phyloP scores from a whole-genome alignment of 1,140 invertebrate species.

The Triops cancriformis region DNA sequence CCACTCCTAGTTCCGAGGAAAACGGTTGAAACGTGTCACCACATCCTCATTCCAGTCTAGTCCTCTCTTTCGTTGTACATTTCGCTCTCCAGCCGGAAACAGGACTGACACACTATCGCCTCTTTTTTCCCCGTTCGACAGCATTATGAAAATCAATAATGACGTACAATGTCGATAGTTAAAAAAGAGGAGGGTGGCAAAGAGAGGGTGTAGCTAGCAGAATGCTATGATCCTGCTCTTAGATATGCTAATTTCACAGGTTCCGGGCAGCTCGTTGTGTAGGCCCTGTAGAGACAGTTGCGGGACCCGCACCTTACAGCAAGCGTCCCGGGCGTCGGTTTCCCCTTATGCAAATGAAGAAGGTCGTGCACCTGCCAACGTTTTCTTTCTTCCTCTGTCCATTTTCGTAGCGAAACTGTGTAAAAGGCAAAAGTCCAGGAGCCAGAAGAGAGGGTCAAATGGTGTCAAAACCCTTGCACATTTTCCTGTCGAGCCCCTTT shows the following conservation, averaged over 20 bases:
- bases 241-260: not conserved
- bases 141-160: no score
- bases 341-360: constrained; percentile 10
- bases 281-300: not conserved
- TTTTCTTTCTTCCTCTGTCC: not conserved
- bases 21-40: not conserved
- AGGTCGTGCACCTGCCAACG: not conserved
- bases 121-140: no score
- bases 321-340: constrained; percentile 2
- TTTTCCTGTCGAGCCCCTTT: not conserved
- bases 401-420: not conserved
- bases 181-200: not conserved
- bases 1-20: not conserved
- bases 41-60: not conserved
- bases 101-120: not conserved
- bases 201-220: not conserved
- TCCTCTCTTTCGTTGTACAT: not conserved
- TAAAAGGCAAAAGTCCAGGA: not conserved
- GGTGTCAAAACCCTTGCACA: constrained; percentile 7
- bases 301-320: not conserved
- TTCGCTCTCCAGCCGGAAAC: not conserved
- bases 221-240: not conserved
- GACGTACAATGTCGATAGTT: not conserved
- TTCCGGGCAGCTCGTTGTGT: not conserved
- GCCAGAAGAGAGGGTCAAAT: not conserved